Evolutionary conservation across 2,888 invertebrate species (phyloP).

Genomic region (Linnaemya vulpina): DNA sequence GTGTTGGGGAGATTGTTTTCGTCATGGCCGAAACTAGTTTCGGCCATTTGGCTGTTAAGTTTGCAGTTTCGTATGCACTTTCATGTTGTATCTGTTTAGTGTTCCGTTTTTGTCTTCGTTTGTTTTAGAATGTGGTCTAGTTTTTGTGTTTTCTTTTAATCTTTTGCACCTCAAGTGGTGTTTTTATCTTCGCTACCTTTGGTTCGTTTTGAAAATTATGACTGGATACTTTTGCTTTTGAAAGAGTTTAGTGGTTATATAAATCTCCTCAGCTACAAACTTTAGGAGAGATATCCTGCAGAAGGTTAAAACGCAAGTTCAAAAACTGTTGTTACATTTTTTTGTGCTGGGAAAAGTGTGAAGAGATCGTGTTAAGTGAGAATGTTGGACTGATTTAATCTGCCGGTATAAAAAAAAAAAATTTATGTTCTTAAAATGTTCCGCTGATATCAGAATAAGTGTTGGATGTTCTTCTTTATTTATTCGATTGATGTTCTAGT

Average conservation of each 20-base stretch:
- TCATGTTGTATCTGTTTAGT: slow-evolving; percentile 27
- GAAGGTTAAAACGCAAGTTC: not conserved
- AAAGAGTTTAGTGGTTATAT: slow-evolving; percentile 41
- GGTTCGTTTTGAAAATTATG: slow-evolving; percentile 64
- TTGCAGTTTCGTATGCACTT: slow-evolving; percentile 36
- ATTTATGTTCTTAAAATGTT: too few relatives aligned
- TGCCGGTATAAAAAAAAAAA: not conserved
- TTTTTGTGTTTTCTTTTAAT: slow-evolving; percentile 64
- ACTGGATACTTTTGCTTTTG: slow-evolving; percentile 47
- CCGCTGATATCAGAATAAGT: too few relatives aligned
- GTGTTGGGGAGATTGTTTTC: not conserved
- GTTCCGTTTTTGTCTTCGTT: slow-evolving; percentile 49
- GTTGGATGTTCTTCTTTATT: too few relatives aligned
- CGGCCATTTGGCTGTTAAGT: not conserved
- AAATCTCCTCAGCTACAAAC: not conserved
- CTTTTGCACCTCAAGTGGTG: slow-evolving; percentile 72
- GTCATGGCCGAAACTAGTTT: not conserved
- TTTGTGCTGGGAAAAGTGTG: not conserved
- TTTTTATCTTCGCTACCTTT: slow-evolving; percentile 72
- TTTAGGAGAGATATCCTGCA: not conserved
- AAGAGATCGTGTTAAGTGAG: not conserved
- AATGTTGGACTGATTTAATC: not conserved
- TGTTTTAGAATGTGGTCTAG: slow-evolving; percentile 45
- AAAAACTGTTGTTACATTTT: not conserved
- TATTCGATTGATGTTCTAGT: too few relatives aligned